phyloP scores from a whole-genome alignment of 2,888 invertebrate genomes.

The Aproaerema taeniolella region DNA sequence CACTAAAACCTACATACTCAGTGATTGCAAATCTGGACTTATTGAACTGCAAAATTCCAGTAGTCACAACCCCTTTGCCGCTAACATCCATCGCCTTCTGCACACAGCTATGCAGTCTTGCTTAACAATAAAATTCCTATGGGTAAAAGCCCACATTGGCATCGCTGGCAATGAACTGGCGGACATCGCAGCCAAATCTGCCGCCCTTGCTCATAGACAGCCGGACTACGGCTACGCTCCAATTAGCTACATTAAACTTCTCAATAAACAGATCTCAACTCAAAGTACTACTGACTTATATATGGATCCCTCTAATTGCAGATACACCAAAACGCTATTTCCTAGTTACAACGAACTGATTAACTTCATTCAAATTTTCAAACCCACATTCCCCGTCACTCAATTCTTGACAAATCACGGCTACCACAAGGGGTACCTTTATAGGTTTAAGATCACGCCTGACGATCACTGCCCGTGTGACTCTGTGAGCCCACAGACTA shows the following conservation, averaged over 20 bases:
- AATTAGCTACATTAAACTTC: slow-evolving; percentile 5
- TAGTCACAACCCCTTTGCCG: background rate
- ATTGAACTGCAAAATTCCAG: slow-evolving; percentile 2
- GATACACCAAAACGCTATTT: slow-evolving; percentile 3
- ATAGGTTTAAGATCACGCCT: slow-evolving; percentile 11
- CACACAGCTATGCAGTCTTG: background rate
- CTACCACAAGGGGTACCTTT: slow-evolving; percentile 13
- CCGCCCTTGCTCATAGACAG: slow-evolving; percentile 3
- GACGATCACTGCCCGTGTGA: slow-evolving; percentile 14
- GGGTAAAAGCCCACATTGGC: slow-evolving; percentile 7
- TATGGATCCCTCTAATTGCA: background rate
- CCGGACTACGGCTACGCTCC: background rate
- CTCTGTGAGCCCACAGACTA: slow-evolving; percentile 2
- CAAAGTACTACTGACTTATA: background rate
- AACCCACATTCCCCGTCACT: slow-evolving; percentile 9
- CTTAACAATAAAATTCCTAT: background rate
- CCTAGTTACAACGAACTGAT: background rate
- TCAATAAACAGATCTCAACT: background rate
- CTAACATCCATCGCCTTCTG: background rate
- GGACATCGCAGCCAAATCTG: slow-evolving; percentile 10
- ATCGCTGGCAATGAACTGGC: slow-evolving; percentile 15
- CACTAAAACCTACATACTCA: background rate
- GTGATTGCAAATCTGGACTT: slow-evolving; percentile 11
- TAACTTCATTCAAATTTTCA: background rate
- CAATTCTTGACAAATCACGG: slow-evolving; percentile 14